Evolutionary conservation across 2,113 vertebrate species (phyloP).

Genomic region (Antennarius striatus): DNA sequence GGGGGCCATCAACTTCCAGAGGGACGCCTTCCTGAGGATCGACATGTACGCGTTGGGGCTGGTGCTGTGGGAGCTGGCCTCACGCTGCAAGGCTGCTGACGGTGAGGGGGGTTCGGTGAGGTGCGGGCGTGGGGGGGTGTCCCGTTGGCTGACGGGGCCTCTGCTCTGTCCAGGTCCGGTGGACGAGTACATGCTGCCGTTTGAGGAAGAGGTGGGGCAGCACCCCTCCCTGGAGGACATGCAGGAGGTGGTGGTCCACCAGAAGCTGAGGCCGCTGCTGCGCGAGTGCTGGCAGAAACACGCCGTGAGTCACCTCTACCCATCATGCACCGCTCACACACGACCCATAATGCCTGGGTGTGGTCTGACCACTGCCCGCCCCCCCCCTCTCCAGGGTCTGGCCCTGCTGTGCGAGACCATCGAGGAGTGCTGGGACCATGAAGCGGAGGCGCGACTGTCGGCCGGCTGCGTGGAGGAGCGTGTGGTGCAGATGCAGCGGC

Average conservation of each 20-base stretch:
- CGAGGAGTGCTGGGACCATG: constrained; percentile 96
- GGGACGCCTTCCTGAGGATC: constrained; percentile 92
- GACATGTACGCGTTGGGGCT: constrained; percentile 94
- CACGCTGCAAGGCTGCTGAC: constrained; percentile 91
- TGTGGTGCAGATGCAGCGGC: constrained; percentile 91
- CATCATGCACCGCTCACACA: not conserved
- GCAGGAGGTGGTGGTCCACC: constrained; percentile 98
- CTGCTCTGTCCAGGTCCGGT: constrained; percentile 84
- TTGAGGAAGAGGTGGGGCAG: constrained; percentile 96
- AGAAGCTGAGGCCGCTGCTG: constrained; percentile 93
- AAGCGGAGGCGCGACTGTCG: constrained; percentile 90
- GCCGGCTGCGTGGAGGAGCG: constrained; percentile 93
- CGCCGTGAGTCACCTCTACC: constrained; percentile 79
- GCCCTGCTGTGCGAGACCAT: constrained; percentile 91
- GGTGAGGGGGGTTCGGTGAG: constrained; percentile 65
- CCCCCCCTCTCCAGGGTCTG: constrained; percentile 80
- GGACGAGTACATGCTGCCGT: constrained; percentile 96
- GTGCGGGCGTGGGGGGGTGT: constrained; percentile 30
- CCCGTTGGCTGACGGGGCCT: not conserved
- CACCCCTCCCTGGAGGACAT: constrained; percentile 98
- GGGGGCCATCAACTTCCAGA: constrained; percentile 95
- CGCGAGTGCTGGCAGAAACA: constrained; percentile 98
- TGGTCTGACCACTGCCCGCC: not conserved
- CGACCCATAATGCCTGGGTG: not conserved
- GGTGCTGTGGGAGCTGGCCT: constrained; percentile 90